Conservation (phyloP, 2,113 vertebrate species). For the Australoheros scitulus region DNA sequence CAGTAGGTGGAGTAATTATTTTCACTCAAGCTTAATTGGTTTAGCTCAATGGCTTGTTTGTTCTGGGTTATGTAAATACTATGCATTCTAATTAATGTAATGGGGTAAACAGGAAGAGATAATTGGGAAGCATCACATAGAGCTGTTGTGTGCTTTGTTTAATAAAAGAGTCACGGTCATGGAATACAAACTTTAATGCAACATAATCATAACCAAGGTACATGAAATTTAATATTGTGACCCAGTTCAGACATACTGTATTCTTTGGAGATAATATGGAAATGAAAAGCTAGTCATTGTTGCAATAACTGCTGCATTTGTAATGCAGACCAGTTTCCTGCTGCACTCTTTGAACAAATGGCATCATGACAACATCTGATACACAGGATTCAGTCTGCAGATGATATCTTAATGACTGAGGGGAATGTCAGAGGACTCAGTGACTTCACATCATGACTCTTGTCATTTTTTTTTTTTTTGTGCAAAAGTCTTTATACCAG, state of each 20-base stretch:
- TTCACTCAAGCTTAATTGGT: slow-evolving; percentile 56
- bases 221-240: background rate
- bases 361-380: slow-evolving; percentile 34
- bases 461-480: background rate
- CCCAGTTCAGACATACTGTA: background rate
- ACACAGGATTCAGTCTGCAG: slow-evolving; percentile 33
- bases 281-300: slow-evolving; percentile 28
- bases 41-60: slow-evolving; percentile 68
- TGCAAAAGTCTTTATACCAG: background rate
- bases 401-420: slow-evolving; percentile 56
- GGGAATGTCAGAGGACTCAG: slow-evolving; percentile 34
- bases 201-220: background rate
- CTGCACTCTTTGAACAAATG: slow-evolving; percentile 35
- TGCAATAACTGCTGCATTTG: slow-evolving; percentile 20
- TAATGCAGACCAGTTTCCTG: slow-evolving; percentile 20
- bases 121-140: slow-evolving; percentile 54
- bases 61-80: slow-evolving; percentile 64
- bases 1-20: slow-evolving; percentile 59
- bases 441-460: slow-evolving; percentile 26
- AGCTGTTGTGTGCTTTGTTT: slow-evolving; percentile 24
- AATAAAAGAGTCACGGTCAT: slow-evolving; percentile 33
- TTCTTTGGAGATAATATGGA: slow-evolving; percentile 5
- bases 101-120: slow-evolving; percentile 60
- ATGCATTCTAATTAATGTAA: slow-evolving; percentile 72
- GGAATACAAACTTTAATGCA: slow-evolving; percentile 31